Base-by-base conservation (phyloP, 2,888 invertebrate species). In the Orchesella flavescens region DNA sequence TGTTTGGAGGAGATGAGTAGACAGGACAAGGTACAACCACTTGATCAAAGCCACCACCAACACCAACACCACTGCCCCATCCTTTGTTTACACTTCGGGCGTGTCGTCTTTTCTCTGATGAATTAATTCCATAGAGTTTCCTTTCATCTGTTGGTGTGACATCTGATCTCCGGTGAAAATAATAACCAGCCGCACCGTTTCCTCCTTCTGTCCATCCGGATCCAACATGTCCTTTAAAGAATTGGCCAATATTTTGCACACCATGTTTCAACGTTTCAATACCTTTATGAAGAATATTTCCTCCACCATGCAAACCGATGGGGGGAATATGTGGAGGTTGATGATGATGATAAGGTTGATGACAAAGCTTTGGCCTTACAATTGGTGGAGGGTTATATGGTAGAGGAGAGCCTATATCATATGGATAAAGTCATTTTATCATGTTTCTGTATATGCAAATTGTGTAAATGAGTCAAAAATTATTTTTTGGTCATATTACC, bases 301-400 rank as follows among this genome's bases (percentile, higher is more conserved):
- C 83, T 57, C 81, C 81, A n/a, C 43, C 71, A 21, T 19, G 68
- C 4, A 49, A 5, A 12, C 68, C 68, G 46, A 24, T 49, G 10
- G 15, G 69, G 15, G 34, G 49, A 1, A 68, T 68, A 55, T 49
- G 49, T 13, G 63, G 77, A 15, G 19, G 12, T 24, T 66, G 69
- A 19, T 68, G 57, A 49, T 68, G 63, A n/a, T 44, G 74, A 55
- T 49, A 57, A 19, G 83, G 69, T 1, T 43, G 23, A 61, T 43
- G 23, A 61, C 83, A 83, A 13, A 59, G 73, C 34, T 68, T 72
- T 34, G 76, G 76, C 15, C 53, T 66, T 7, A 83, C 24, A 21
- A 83, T 83, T n/a, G 83, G 76, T 9, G 76, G 72, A 44, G 83
- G 83, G 53, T 83, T 76, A 55, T 83, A 83, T 3, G 83, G 83